Evolutionary conservation across 2,888 invertebrate genomes (phyloP), one percentile per base, ranked within the genome.

Genomic region (Imbricaverruca yamaguchii): DNA sequence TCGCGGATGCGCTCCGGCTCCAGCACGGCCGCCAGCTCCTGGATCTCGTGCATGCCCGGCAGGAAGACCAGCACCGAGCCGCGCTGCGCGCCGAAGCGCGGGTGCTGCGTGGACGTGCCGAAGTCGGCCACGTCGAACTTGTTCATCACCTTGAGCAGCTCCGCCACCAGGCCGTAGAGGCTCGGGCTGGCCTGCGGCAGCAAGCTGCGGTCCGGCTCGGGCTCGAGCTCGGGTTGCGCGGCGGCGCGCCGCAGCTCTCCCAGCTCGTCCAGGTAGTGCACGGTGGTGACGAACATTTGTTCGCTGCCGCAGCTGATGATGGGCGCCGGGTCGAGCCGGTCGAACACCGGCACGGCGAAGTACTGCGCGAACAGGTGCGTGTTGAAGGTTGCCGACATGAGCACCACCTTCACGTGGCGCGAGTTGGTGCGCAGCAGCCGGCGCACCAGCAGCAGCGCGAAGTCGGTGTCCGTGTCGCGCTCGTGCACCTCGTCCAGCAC

Each of bases 361-460:
- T 95, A 95, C 57, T 91, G 87, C 0, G 92, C 90, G 88, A 95
- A 95, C 83, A 90, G 89, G 6, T 90, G 87, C 0, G 92, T 90
- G 85, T 96, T 91, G 85, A 97, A 92, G 2, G 98, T 97, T 0
- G 98, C 98, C 0, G 97, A 97, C 97, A 98, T 98, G 6, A 98
- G 89, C 80, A 98, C 90, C 0, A 94, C 87, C 88, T 92, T 93
- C 0, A 92, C 91, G 82, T 89, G 87, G 0, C 89, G 87, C 0
- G 92, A 92, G 86, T 91, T 92, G 0, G 91, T 91, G 82, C 91
- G 88, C 57, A 95, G 88, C 79, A 96, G 89, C 85, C 93, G 93
- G 83, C 93, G 91, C 0, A 97, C 92, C 15, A 98, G 88, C 18
- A 97, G 89, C 53, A 98, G 87, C 1, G 95, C 88, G 86, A 98